A percentile compares a stretch with the other conserved stretches of the same genome.
Conservation (phyloP, 2,113 vertebrate genomes). For the Prunella fulvescens region DNA sequence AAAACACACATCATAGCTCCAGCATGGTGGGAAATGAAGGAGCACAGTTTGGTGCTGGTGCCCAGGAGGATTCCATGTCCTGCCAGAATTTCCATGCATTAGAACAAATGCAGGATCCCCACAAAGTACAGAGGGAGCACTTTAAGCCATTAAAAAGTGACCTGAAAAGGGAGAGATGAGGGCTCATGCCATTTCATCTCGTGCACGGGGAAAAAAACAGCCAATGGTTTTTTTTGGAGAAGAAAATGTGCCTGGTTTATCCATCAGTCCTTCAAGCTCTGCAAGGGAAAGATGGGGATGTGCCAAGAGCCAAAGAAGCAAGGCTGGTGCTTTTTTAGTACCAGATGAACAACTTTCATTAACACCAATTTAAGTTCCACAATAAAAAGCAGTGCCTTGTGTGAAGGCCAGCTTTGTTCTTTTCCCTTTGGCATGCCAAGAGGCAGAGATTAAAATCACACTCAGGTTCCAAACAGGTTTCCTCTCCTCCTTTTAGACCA, state of each 20-base stretch:
- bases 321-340: neutral
- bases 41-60: neutral
- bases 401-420: neutral
- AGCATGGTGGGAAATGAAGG: neutral
- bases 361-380: neutral
- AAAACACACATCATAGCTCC: neutral
- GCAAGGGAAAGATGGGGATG: neutral
- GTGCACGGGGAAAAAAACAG: neutral
- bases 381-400: neutral
- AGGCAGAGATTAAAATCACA: neutral
- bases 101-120: neutral
- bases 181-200: neutral
- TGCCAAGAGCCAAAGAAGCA: neutral
- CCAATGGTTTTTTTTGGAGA: neutral
- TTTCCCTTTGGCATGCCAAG: neutral
- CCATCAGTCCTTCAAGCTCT: neutral
- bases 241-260: neutral
- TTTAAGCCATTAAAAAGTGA: neutral
- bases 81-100: neutral
- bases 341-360: neutral
- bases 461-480: neutral
- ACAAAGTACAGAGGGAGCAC: neutral
- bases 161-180: neutral
- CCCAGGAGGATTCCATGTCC: neutral
- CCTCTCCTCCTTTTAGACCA: neutral